These are phyloP conservation scores for Leptothorax acervorum DNA, from an alignment of 2,888 invertebrate species.

Conservation along the genomic window DNA sequence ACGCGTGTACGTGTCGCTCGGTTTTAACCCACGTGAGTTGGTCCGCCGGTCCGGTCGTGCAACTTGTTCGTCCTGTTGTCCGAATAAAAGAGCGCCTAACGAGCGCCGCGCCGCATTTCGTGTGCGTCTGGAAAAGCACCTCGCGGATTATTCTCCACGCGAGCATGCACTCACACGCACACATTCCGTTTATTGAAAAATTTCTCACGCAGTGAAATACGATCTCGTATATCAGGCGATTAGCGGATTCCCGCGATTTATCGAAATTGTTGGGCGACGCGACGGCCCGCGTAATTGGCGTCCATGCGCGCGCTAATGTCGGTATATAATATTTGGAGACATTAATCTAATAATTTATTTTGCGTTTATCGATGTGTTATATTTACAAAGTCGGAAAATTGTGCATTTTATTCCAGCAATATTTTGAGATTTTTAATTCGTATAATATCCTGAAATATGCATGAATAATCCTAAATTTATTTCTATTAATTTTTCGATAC, in stretches of 20 bases:
- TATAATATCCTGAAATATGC: neutral
- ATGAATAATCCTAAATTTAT: conserved; percentile 26
- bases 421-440: conserved; percentile 34
- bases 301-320: conserved; percentile 25
- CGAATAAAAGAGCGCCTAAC: conserved; percentile 51
- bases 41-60: neutral
- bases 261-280: conserved; percentile 50
- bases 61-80: neutral
- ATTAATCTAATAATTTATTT: conserved; percentile 54
- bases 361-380: conserved; percentile 7
- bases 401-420: conserved; percentile 31
- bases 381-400: conserved; percentile 29
- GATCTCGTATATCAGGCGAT: conserved; percentile 49
- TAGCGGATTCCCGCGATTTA: conserved; percentile 46
- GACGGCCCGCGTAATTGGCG: conserved; percentile 47
- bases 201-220: conserved; percentile 43
- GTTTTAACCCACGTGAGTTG: conserved; percentile 54
- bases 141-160: conserved; percentile 40
- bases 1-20: conserved; percentile 32
- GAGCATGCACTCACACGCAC: neutral
- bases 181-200: conserved; percentile 48
- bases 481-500: conserved; percentile 10
- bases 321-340: conserved; percentile 37
- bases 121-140: conserved; percentile 56
- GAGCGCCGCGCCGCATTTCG: conserved; percentile 49